These are phyloP conservation scores for Meliscaeva auricollis DNA, from an alignment of 2,888 invertebrate species.

Conservation along the genomic window DNA sequence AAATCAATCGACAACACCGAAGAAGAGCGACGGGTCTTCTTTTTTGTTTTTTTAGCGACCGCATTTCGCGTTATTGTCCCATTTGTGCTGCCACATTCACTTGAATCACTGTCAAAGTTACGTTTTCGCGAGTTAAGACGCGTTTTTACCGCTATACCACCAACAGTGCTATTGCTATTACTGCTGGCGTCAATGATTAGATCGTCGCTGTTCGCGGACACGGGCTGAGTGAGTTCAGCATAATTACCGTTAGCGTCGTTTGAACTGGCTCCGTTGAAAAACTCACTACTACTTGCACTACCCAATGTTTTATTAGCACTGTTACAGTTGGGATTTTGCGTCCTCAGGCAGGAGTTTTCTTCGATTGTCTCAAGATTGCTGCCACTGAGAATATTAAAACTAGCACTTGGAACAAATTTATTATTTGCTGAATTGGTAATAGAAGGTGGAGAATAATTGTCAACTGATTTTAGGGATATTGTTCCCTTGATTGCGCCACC, in stretches of 20 bases:
- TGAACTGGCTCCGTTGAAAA: slow-evolving; percentile 65
- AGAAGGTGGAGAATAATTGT: slow-evolving; percentile 56
- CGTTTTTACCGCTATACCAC: slow-evolving; percentile 59
- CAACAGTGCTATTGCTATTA: slow-evolving; percentile 70
- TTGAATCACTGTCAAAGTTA: slow-evolving; percentile 80
- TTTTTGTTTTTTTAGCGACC: slow-evolving; percentile 74
- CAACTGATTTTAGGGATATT: slow-evolving; percentile 36
- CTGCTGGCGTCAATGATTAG: slow-evolving; percentile 67
- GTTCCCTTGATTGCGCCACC: slow-evolving; percentile 49
- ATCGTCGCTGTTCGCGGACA: slow-evolving; percentile 68
- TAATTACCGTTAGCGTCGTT: slow-evolving; percentile 69
- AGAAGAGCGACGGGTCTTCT: slow-evolving; percentile 77
- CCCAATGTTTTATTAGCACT: slow-evolving; percentile 74
- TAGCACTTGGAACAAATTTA: slow-evolving; percentile 70
- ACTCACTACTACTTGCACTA: slow-evolving; percentile 63
- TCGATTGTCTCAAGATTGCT: slow-evolving; percentile 79
- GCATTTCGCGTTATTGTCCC: slow-evolving; percentile 52
- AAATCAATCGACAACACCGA: slow-evolving; percentile 78
- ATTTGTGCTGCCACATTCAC: slow-evolving; percentile 76
- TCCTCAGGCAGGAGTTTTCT: slow-evolving; percentile 79
- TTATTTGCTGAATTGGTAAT: slow-evolving; percentile 62
- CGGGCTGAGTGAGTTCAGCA: slow-evolving; percentile 55
- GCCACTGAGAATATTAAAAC: slow-evolving; percentile 65
- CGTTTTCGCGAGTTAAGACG: slow-evolving; percentile 80
- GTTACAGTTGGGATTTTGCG: slow-evolving; percentile 76